Base-by-base conservation (phyloP, 2,888 invertebrate species). In the Meganola albula region DNA sequence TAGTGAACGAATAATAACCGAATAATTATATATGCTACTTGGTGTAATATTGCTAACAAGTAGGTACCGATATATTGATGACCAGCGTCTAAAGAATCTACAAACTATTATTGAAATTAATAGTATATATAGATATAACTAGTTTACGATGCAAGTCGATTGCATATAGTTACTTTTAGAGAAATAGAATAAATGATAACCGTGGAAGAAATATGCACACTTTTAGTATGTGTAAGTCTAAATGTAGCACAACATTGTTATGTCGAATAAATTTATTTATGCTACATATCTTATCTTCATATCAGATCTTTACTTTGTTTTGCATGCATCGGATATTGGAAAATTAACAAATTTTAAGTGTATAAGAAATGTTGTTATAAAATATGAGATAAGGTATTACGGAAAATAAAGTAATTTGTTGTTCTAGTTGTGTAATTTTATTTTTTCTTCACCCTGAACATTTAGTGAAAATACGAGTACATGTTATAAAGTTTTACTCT, bases 331-430 rank as follows among this genome's bases (percentile, higher is more conserved):
- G 32, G 44, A 56, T 55, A 48, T 59, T 58, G 52, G 46, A 65
- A 57, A 59, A 57, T 58, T 63, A 55, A 58, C 48, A 60, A 68
- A 63, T 58, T 65, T 56, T 54, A 60, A 57, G 51, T 63, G 53
- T 68, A 62, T 69, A 63, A 58, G 58, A 66, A 51, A 72, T 66
- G 63, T 72, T 74, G 67, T 62, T 60, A 57, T 54, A 51, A 56
- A 62, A 58, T 58, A 63, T 58, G 52, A 67, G 54, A 74, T 65
- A n/a, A n/a, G n/a, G n/a, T n/a, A 71, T 74, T 74, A 72, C 64
- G 21, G 39, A 44, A 50, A 59, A 67, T 78, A 80, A 77, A 53
- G 50, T 70, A 75, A 53, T 54, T 55, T 55, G 56, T 64, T 60
- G 50, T 55, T 60, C 42, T 48, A 46, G 40, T 27, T 21, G 10